phyloP scores from a whole-genome alignment of 2,888 invertebrate species.

The Eilema caniola region DNA sequence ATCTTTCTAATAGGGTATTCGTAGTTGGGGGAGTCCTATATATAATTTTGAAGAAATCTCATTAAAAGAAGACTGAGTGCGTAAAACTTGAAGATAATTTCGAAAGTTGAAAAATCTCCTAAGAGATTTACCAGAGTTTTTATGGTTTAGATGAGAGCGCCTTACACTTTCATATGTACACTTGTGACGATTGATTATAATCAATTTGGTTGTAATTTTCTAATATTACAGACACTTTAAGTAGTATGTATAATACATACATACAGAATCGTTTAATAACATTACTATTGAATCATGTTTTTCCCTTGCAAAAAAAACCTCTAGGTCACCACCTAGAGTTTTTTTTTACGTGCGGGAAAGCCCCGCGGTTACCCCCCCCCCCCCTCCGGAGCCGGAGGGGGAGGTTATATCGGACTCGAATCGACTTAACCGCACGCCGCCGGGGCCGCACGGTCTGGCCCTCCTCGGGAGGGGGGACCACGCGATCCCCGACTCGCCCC shows the following conservation, averaged over 20 bases:
- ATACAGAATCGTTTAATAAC: background rate
- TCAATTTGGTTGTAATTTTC: background rate
- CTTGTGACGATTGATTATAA: background rate
- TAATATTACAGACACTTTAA: too few relatives aligned
- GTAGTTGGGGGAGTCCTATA: constrained; percentile 40
- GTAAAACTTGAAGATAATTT: constrained; percentile 51
- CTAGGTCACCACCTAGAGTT: too few relatives aligned
- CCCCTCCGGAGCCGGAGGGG: too few relatives aligned
- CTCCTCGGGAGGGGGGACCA: too few relatives aligned
- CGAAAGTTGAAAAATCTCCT: constrained; percentile 47
- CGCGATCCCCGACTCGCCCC: too few relatives aligned
- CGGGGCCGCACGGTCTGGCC: too few relatives aligned
- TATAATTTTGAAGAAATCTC: constrained; percentile 53
- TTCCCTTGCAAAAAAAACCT: too few relatives aligned
- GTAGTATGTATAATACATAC: too few relatives aligned
- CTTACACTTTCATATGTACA: constrained; percentile 32
- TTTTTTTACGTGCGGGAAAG: too few relatives aligned
- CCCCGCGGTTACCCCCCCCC: too few relatives aligned
- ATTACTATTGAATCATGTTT: background rate
- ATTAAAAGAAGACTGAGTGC: constrained; percentile 50
- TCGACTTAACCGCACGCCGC: too few relatives aligned
- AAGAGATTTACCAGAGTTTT: constrained; percentile 40
- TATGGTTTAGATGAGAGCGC: constrained; percentile 36
- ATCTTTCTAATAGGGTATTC: constrained; percentile 43
- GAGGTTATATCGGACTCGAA: too few relatives aligned